These are phyloP conservation scores for Eumaeus atala DNA, from an alignment of 1,140 invertebrate genomes.

Conservation along the genomic window DNA sequence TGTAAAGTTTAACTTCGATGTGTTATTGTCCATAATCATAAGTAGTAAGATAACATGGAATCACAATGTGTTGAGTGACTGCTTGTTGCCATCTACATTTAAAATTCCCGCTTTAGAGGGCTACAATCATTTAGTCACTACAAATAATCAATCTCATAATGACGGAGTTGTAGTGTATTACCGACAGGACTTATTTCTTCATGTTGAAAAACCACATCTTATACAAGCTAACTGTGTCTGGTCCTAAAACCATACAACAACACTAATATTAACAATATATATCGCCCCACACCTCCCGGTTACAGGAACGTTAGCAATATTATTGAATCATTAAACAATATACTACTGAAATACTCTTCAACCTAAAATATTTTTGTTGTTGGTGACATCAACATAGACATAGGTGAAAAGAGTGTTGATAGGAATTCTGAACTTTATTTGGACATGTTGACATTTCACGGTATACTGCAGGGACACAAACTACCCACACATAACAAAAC, in stretches of 20 bases:
- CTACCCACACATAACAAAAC: slow-evolving; percentile 11
- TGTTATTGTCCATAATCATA: neutral
- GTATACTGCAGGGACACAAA: slow-evolving; percentile 15
- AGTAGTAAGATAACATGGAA: neutral
- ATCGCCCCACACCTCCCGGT: neutral
- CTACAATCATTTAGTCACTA: neutral
- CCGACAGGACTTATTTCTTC: neutral
- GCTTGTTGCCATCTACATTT: neutral
- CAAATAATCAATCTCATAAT: neutral
- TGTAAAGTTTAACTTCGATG: neutral
- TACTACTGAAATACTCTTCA: neutral
- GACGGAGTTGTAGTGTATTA: neutral
- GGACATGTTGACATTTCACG: slow-evolving; percentile 12
- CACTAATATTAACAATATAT: neutral
- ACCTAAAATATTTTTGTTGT: neutral
- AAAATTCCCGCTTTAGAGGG: neutral
- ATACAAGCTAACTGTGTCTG: neutral
- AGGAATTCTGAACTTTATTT: too few relatives aligned
- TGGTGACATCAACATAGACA: neutral
- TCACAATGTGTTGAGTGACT: neutral
- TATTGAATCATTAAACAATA: neutral
- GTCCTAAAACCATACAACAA: neutral
- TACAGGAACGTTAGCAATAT: neutral
- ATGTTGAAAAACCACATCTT: neutral
- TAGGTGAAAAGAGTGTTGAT: neutral